phyloP scores from a whole-genome alignment of 1,140 invertebrate species.

The Neodiprion pinetum region DNA sequence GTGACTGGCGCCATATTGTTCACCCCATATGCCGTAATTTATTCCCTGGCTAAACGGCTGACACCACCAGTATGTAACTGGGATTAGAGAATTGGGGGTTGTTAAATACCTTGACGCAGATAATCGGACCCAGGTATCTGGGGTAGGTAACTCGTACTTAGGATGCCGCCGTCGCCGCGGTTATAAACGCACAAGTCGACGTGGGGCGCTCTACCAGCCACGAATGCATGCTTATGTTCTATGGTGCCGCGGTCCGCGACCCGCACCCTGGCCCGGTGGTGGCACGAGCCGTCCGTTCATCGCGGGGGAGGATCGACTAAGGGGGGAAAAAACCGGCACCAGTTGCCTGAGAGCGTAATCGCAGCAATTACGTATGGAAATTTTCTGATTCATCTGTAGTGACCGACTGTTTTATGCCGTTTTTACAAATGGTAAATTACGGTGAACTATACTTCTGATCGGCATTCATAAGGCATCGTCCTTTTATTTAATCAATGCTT shows the following conservation, averaged over 20 bases:
- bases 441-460: neutral
- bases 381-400: slow-evolving; percentile 52
- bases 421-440: neutral
- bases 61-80: neutral
- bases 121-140: no score
- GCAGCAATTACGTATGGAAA: slow-evolving; percentile 60
- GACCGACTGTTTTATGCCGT: slow-evolving; percentile 9
- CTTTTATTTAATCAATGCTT: no score
- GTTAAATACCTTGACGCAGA: neutral
- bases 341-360: slow-evolving; percentile 55
- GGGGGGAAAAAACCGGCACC: slow-evolving; percentile 36
- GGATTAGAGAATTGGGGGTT: neutral
- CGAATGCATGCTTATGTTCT: neutral
- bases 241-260: neutral
- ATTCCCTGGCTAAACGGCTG: slow-evolving; percentile 4
- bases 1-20: no score
- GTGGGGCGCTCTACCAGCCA: neutral
- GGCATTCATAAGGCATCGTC: no score
- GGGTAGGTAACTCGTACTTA: no score
- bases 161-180: neutral
- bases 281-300: neutral
- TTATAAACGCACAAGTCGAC: slow-evolving; percentile 15
- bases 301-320: neutral
- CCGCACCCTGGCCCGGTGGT: neutral
- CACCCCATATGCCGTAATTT: neutral